Percentiles rank a stretch among this genome's conserved stretches.
Conservation (phyloP, 2,888 invertebrate species). For the Aphidius colemani region DNA sequence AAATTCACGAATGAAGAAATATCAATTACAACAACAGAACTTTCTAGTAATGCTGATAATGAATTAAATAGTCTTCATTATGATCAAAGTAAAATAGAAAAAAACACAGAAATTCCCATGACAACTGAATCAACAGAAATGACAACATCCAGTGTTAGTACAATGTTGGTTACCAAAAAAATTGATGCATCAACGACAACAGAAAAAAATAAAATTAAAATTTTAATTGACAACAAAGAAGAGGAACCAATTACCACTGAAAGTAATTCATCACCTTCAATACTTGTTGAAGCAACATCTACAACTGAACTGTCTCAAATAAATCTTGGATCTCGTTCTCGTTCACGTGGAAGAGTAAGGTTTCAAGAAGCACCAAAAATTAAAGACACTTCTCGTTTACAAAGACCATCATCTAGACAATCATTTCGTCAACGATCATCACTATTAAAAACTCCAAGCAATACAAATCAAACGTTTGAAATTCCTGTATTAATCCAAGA, state of each 20-base stretch:
- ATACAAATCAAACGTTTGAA: constrained; percentile 7
- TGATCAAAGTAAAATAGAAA: neutral
- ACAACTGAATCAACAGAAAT: constrained; percentile 5
- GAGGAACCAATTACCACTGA: neutral
- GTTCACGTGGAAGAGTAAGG: constrained; percentile 10
- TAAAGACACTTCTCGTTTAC: neutral
- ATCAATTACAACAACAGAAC: neutral
- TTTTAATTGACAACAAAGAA: neutral
- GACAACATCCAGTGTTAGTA: neutral
- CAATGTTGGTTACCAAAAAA: neutral
- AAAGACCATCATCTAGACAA: neutral
- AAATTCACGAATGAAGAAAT: constrained; percentile 12
- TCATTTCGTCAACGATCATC: neutral
- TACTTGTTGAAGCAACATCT: neutral
- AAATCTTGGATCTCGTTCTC: neutral
- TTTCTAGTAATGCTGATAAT: neutral
- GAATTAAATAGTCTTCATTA: neutral
- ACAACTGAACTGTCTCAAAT: neutral
- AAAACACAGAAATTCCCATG: neutral
- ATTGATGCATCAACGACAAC: neutral
- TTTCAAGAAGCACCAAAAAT: neutral
- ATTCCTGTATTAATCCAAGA: neutral
- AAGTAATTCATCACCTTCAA: neutral
- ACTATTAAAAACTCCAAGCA: neutral
- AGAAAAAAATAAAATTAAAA: constrained; percentile 7